A percentile compares a stretch with the other conserved stretches of the same genome.
phyloP scores from a whole-genome alignment of 2,797 vertebrate genomes.

The Nannoperca obscura region DNA sequence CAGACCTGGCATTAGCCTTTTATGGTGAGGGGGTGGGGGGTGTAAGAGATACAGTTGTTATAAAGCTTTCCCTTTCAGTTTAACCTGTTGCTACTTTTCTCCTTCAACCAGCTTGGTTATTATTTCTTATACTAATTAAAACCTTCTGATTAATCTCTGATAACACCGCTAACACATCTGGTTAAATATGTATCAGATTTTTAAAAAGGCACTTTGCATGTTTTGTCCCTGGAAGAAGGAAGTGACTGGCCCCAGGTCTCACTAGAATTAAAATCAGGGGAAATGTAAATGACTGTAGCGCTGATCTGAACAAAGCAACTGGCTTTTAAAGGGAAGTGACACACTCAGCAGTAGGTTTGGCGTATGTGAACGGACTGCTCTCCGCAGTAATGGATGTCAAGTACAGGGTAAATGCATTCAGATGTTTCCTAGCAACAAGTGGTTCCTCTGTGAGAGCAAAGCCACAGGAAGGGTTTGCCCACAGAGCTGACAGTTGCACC shows the following conservation, averaged over 20 bases:
- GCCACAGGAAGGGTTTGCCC: slow-evolving; percentile 6
- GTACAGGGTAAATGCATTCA: slow-evolving; percentile 35
- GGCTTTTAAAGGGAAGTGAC: slow-evolving; percentile 36
- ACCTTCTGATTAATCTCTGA: slow-evolving; percentile 24
- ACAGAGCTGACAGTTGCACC: not conserved
- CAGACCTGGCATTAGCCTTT: not conserved
- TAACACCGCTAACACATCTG: slow-evolving; percentile 33
- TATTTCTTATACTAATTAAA: slow-evolving; percentile 12
- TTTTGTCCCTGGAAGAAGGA: slow-evolving; percentile 43
- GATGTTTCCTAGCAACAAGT: slow-evolving; percentile 34
- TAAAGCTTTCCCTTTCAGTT: not conserved
- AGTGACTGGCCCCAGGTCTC: slow-evolving; percentile 25
- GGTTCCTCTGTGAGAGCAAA: slow-evolving; percentile 17
- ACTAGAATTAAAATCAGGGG: slow-evolving; percentile 32
- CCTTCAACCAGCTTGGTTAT: slow-evolving; percentile 3
- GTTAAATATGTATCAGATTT: slow-evolving; percentile 47
- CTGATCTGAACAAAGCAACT: slow-evolving; percentile 30
- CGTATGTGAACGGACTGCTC: slow-evolving; percentile 3
- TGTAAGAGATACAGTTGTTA: not conserved
- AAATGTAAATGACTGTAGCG: slow-evolving; percentile 10
- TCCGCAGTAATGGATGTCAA: slow-evolving; percentile 30
- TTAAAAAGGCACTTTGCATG: slow-evolving; percentile 79
- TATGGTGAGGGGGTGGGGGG: not conserved
- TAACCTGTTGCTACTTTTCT: not conserved
- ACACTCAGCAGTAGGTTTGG: slow-evolving; percentile 37